phyloP scores from a whole-genome alignment of 1,140 invertebrate species.

The Akabosia matsudoensis region DNA sequence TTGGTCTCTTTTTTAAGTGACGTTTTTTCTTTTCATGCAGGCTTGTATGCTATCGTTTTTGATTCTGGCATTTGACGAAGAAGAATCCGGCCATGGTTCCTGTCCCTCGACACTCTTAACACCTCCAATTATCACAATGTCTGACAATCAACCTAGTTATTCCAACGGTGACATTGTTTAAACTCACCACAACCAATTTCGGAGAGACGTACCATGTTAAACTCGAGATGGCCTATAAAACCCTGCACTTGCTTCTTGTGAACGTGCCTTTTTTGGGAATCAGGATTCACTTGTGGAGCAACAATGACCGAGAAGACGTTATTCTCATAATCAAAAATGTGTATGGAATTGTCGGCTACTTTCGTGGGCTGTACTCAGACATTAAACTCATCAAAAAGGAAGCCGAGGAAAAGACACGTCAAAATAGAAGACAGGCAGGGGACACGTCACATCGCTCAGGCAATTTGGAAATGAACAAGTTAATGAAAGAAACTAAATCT shows the following conservation, averaged over 20 bases:
- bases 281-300: conserved; percentile 57
- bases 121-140: conserved; percentile 52
- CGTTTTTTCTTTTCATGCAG: background rate
- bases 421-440: background rate
- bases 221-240: conserved; percentile 52
- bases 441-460: too few species aligned
- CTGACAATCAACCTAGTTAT: conserved; percentile 59
- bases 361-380: conserved; percentile 52
- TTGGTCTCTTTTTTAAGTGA: background rate
- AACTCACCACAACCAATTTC: conserved; percentile 54
- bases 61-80: background rate
- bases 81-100: background rate
- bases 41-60: background rate
- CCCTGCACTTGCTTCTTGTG: conserved; percentile 54
- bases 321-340: conserved; percentile 62
- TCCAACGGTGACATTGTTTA: conserved; percentile 58
- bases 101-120: background rate
- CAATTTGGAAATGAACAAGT: too few species aligned
- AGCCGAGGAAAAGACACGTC: background rate
- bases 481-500: too few species aligned
- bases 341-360: conserved; percentile 53
- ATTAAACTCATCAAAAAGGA: conserved; percentile 32
- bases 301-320: conserved; percentile 48
- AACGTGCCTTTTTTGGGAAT: conserved; percentile 60
- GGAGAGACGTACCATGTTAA: conserved; percentile 47